phyloP scores from a whole-genome alignment of 2,888 invertebrate species.

The Perizoma flavofasciatum region DNA sequence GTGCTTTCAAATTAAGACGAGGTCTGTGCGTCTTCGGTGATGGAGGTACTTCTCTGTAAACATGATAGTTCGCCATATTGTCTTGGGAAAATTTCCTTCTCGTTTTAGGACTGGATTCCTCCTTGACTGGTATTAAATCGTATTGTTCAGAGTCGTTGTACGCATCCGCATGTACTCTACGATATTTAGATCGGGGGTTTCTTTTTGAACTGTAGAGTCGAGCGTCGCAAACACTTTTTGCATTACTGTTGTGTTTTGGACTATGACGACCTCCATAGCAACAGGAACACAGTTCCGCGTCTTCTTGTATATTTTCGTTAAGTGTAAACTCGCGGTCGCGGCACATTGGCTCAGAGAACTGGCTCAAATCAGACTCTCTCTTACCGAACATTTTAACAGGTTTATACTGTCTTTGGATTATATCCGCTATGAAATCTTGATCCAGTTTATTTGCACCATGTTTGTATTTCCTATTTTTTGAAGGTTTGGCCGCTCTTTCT shows the following conservation, averaged over 20 bases:
- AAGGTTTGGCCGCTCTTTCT: conserved; percentile 33
- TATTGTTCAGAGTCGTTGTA: conserved; percentile 67
- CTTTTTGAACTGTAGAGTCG: conserved; percentile 61
- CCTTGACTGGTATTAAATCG: conserved; percentile 73
- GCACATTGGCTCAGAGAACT: conserved; percentile 72
- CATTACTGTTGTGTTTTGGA: conserved; percentile 38
- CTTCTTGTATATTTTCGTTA: conserved; percentile 51
- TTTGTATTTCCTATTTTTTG: conserved; percentile 43
- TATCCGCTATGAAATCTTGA: conserved; percentile 68
- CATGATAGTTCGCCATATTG: conserved; percentile 46
- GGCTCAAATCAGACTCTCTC: conserved; percentile 63
- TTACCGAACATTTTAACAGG: conserved; percentile 66
- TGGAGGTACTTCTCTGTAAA: conserved; percentile 69
- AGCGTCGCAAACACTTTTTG: conserved; percentile 67
- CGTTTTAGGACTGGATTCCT: conserved; percentile 70
- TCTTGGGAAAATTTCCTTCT: conserved; percentile 62
- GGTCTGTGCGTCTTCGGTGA: conserved; percentile 70
- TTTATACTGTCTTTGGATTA: conserved; percentile 68
- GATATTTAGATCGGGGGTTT: conserved; percentile 46
- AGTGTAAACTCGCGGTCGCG: conserved; percentile 63
- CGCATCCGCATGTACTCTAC: conserved; percentile 43
- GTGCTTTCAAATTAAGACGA: conserved; percentile 65
- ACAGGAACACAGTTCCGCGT: conserved; percentile 62
- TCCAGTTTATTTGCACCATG: conserved; percentile 49
- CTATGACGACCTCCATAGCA: conserved; percentile 43